A percentile compares a stretch with the other conserved stretches of the same genome.
Conservation (phyloP, 2,113 vertebrate genomes). For the Myotis davidii region DNA sequence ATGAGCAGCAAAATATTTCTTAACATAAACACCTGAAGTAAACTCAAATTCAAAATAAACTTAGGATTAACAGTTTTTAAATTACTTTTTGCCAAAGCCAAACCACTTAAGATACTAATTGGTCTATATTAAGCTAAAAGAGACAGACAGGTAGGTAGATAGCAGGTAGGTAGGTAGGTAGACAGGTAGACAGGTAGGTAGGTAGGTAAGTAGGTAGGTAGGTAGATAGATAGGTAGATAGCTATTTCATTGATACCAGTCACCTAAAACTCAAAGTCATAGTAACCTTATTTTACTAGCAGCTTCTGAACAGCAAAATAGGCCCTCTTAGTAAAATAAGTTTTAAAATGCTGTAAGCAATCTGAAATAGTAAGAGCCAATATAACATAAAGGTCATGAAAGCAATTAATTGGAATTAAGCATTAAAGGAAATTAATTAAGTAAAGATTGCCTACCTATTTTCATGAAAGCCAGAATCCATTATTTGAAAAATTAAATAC, state of each 20-base stretch:
- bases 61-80: neutral
- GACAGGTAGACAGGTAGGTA: neutral
- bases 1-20: neutral
- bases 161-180: neutral
- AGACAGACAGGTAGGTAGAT: neutral
- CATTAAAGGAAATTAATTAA: neutral
- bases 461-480: neutral
- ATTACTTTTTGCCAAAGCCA: constrained; percentile 2
- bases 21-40: neutral
- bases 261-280: neutral
- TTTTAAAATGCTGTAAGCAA: neutral
- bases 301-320: neutral
- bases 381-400: neutral
- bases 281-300: neutral
- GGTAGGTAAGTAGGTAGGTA: neutral
- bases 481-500: neutral
- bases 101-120: neutral
- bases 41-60: constrained; percentile 26
- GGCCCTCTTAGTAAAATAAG: neutral
- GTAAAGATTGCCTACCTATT: neutral
- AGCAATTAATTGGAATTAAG: neutral
- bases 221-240: neutral
- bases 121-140: neutral
- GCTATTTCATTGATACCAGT: neutral
- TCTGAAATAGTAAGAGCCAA: neutral